phyloP scores from a whole-genome alignment of 2,888 invertebrate genomes.

The Mythimna impura region DNA sequence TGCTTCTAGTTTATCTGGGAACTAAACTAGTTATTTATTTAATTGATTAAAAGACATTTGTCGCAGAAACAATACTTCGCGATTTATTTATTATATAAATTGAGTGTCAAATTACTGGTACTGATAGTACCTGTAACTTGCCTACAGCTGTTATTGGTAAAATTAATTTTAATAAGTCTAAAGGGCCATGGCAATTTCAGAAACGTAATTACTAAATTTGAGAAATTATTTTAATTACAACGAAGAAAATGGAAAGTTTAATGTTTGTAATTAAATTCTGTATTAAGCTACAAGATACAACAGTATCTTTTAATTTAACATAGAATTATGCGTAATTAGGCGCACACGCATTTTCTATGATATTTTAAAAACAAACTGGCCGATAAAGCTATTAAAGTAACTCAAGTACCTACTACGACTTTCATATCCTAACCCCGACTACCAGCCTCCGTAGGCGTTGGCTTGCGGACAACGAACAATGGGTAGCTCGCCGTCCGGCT shows the following conservation, averaged over 20 bases:
- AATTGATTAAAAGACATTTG: conserved; percentile 4
- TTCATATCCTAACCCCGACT: conserved; percentile 14
- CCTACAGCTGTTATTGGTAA: not conserved
- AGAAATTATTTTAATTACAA: conserved; percentile 22
- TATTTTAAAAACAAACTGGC: not conserved
- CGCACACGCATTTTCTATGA: not conserved
- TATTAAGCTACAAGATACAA: not conserved
- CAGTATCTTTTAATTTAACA: not conserved
- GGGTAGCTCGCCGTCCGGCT: too few species aligned
- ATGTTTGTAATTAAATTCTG: too few species aligned
- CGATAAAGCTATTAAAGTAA: not conserved
- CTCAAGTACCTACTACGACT: not conserved
- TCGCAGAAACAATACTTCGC: not conserved
- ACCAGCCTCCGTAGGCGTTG: too few species aligned
- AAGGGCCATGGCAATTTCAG: not conserved
- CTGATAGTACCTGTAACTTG: not conserved
- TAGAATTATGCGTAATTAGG: not conserved
- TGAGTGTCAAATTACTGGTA: not conserved
- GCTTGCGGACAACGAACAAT: too few species aligned
- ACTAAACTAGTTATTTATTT: not conserved
- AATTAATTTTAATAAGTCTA: conserved; percentile 11
- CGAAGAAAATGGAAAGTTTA: not conserved
- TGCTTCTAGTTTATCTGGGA: not conserved
- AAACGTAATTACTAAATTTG: not conserved
- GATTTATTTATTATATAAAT: not conserved